Conservation (phyloP, 2,113 vertebrate genomes). For the Lophura nycthemera region DNA sequence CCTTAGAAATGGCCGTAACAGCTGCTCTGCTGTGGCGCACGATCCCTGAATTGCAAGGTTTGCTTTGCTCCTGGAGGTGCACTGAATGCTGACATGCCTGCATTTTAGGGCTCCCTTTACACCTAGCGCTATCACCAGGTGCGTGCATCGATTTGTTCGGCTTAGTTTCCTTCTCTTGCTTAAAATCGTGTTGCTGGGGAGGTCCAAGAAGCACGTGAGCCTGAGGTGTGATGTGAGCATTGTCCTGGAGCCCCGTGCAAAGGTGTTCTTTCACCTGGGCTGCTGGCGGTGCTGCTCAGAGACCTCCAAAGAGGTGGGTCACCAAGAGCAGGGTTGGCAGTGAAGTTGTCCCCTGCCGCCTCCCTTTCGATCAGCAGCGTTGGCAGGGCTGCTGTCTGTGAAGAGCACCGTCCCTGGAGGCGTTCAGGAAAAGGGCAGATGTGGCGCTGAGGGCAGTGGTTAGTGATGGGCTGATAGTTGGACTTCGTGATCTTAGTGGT, state of each 20-base stretch:
- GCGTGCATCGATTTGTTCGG: background rate
- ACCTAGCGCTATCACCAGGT: fast-evolving
- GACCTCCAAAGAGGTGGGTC: background rate
- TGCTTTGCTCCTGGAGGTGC: background rate
- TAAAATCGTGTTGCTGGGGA: background rate
- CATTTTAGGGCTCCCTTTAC: background rate
- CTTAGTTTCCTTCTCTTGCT: background rate
- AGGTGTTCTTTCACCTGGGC: background rate
- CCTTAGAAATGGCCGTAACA: background rate
- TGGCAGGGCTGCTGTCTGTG: background rate
- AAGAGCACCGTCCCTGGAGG: background rate
- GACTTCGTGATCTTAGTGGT: fast-evolving
- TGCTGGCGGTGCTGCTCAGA: fast-evolving
- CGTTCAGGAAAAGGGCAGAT: too few relatives aligned
- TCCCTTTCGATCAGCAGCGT: background rate
- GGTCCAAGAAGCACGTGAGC: background rate
- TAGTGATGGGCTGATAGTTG: background rate
- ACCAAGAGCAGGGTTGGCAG: background rate
- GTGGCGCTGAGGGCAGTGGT: too few relatives aligned
- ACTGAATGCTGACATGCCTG: background rate
- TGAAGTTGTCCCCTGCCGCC: background rate
- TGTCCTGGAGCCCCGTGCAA: background rate
- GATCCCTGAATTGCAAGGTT: background rate
- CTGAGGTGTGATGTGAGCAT: background rate
- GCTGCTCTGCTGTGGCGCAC: background rate